Percentiles rank a stretch among this genome's conserved stretches.
phyloP scores from a whole-genome alignment of 2,888 invertebrate species.

The Choreutis nemorana region DNA sequence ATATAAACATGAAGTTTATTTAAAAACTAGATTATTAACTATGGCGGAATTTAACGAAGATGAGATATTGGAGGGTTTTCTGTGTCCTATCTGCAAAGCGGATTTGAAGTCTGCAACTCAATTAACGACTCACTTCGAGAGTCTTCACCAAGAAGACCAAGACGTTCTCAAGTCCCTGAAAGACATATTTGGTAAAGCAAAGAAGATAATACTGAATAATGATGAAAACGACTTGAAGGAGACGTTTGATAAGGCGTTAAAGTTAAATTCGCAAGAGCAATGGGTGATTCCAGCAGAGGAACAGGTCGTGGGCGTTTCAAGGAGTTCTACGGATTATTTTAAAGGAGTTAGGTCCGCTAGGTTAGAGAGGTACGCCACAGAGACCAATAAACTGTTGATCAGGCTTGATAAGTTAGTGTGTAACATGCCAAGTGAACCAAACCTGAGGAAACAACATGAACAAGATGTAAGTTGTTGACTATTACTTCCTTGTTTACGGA shows the following conservation, averaged over 20 bases:
- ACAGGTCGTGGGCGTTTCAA: slow-evolving; percentile 71
- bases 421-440: slow-evolving; percentile 77
- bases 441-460: slow-evolving; percentile 77
- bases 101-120: slow-evolving; percentile 86
- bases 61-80: slow-evolving; percentile 87
- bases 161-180: slow-evolving; percentile 82
- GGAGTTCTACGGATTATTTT: slow-evolving; percentile 78
- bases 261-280: slow-evolving; percentile 41
- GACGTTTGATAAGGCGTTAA: slow-evolving; percentile 62
- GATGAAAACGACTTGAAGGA: slow-evolving; percentile 73
- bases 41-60: slow-evolving; percentile 58
- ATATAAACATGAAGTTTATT: too few relatives aligned
- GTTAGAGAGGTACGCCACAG: slow-evolving; percentile 88
- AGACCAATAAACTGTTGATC: slow-evolving; percentile 95
- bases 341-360: slow-evolving; percentile 69
- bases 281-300: slow-evolving; percentile 36
- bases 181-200: slow-evolving; percentile 89
- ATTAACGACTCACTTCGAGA: slow-evolving; percentile 89
- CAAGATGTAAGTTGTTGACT: slow-evolving; percentile 57
- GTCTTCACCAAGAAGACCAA: slow-evolving; percentile 86
- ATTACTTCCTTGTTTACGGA: neutral
- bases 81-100: slow-evolving; percentile 94
- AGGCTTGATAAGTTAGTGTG: slow-evolving; percentile 89
- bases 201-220: slow-evolving; percentile 83
- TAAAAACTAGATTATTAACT: slow-evolving; percentile 14